These are phyloP conservation scores for Argyresthia goedartella DNA, from an alignment of 2,888 invertebrate species.

Conservation along the genomic window DNA sequence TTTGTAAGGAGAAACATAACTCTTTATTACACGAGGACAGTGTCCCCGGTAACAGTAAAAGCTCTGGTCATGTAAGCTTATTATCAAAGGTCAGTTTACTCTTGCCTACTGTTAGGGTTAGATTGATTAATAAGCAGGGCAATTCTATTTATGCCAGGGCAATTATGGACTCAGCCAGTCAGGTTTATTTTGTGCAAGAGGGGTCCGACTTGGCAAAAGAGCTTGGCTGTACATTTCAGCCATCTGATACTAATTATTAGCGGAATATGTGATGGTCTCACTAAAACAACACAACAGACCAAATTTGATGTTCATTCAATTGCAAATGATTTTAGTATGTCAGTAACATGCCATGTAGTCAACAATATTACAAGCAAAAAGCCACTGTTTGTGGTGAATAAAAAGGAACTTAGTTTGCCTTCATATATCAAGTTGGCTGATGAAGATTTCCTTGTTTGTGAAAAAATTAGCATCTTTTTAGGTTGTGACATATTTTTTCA, in stretches of 20 bases:
- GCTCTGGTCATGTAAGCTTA: constrained; percentile 11
- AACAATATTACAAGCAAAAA: not conserved
- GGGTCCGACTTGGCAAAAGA: not conserved
- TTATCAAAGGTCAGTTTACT: constrained; percentile 1
- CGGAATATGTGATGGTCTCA: not conserved
- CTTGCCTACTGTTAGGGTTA: constrained; percentile 1
- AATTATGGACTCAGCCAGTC: not conserved
- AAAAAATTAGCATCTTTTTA: not conserved
- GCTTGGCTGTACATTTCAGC: not conserved
- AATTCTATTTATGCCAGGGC: not conserved
- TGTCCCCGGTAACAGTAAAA: constrained; percentile 15
- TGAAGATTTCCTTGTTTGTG: not conserved
- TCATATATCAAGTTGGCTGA: not conserved
- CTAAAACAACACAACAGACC: not conserved
- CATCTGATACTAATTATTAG: not conserved
- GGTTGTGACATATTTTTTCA: too few relatives aligned
- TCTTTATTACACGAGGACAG: constrained; percentile 12
- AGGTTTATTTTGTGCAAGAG: not conserved
- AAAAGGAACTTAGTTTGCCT: not conserved
- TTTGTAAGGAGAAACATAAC: not conserved
- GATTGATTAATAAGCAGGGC: not conserved
- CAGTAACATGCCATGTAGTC: not conserved
- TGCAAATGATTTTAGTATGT: not conserved
- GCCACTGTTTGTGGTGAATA: not conserved
- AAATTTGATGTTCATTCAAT: not conserved